Evolutionary conservation across 2,113 vertebrate genomes (phyloP).

Genomic region (rat (Rattus norvegicus)): GRCr8 NC_086022.1:121638001-121638500

Average conservation of each 20-base stretch:
- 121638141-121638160: not conserved
- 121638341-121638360: not conserved
- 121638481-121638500: not conserved
- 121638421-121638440: not conserved
- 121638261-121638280: not conserved
- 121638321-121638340: not conserved
- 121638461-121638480: not conserved
- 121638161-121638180: too few species aligned
- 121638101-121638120: not conserved
- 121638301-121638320: not conserved
- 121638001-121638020: not conserved
- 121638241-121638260: too few species aligned
- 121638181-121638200: too few species aligned
- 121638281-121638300: not conserved
- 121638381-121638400: not conserved
- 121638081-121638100: too few species aligned
- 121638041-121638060: constrained; percentile 5
- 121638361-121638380: not conserved
- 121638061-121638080: not conserved
- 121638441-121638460: not conserved
- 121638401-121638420: not conserved
- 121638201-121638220: too few species aligned
- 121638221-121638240: too few species aligned
- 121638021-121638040: not conserved
- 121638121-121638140: not conserved